These are phyloP conservation scores for Drosophila mauritiana DNA, from an alignment of 1,140 invertebrate species.

Conservation along the genomic window DNA sequence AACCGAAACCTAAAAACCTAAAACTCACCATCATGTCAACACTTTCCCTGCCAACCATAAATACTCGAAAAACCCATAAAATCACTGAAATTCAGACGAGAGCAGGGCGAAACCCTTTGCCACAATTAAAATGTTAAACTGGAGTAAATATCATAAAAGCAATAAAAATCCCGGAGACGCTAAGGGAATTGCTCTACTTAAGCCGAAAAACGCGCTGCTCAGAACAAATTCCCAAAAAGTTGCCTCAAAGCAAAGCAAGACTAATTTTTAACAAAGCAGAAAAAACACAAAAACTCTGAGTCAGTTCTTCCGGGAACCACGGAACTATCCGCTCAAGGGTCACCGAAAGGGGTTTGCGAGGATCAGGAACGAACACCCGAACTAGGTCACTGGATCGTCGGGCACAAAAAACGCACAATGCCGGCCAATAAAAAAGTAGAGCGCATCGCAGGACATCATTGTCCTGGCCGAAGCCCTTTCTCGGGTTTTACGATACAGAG, in stretches of 20 bases:
- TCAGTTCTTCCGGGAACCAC: neutral
- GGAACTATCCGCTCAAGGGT: conserved; percentile 6
- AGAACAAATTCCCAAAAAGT: conserved; percentile 54
- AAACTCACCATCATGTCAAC: conserved; percentile 52
- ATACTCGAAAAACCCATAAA: conserved; percentile 40
- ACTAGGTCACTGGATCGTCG: conserved; percentile 67
- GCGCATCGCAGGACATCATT: conserved; percentile 54
- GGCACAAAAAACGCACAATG: conserved; percentile 66
- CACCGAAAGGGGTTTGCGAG: conserved; percentile 7
- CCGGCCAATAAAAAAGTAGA: conserved; percentile 74
- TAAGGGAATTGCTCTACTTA: conserved; percentile 43
- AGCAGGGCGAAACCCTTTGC: conserved; percentile 31
- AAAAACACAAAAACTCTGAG: conserved; percentile 22
- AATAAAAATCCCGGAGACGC: conserved; percentile 31
- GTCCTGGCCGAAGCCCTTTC: conserved; percentile 26
- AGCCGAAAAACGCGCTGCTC: conserved; percentile 39
- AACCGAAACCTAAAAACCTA: conserved; percentile 20
- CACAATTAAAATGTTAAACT: conserved; percentile 83
- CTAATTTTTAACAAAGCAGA: conserved; percentile 59
- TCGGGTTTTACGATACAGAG: conserved; percentile 34
- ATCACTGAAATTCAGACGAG: neutral
- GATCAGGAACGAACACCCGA: conserved; percentile 57
- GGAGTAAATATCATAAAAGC: conserved; percentile 71
- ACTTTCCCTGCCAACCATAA: conserved; percentile 63
- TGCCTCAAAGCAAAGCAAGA: conserved; percentile 65